Evolutionary conservation across 1,140 invertebrate species (phyloP), one percentile per base, ranked within the genome.

Genomic region (Drosophila navojoa): DNA sequence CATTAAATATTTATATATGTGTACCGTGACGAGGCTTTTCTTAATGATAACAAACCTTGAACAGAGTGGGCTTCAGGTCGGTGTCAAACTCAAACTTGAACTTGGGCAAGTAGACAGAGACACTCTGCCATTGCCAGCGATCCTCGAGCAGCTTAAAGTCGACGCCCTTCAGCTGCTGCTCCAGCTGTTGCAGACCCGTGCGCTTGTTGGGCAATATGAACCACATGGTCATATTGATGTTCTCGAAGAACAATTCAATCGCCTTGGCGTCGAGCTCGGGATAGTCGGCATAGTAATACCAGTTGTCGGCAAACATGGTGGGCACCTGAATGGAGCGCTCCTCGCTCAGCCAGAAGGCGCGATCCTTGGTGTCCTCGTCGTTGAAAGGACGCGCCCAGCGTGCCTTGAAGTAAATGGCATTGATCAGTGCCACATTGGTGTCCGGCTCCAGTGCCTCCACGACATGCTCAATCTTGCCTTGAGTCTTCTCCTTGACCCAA

Each of bases 331-430:
- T 87, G 4, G 82, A 91, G 40, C 92, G 80, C 16, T 67, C 90
- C 22, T 93, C 90, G 58, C 79, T 89, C 2, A 93, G 68, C 69
- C 93, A 92, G 81, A 96, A 96, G 40, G 92, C 77, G 54, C 92
- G 91, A 6, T 92, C 81, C 10, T 74, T 74, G 0, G 96, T 96
- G 1, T 79, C 54, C 5, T 90, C 71, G 29, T 90, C 77, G 67
- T 93, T 79, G 78, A 97, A 96, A 71, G 93, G 93, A 32, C 91
- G 78, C 44, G 92, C 81, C 96, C 96, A 96, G 32, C 93, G 91
- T n/a, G 95, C 95, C 93, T 96, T 95, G 91, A 96, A 96, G 90
- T 95, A 95, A 42, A 95, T 93, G n/a, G 95, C 95, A 91, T 96
- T 96, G 55, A 94, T 93, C 53, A 95, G 93, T 67, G 95, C 93